These are phyloP conservation scores for Macquaria ambigua DNA, from an alignment of 2,113 vertebrate species.

Conservation along the genomic window DNA sequence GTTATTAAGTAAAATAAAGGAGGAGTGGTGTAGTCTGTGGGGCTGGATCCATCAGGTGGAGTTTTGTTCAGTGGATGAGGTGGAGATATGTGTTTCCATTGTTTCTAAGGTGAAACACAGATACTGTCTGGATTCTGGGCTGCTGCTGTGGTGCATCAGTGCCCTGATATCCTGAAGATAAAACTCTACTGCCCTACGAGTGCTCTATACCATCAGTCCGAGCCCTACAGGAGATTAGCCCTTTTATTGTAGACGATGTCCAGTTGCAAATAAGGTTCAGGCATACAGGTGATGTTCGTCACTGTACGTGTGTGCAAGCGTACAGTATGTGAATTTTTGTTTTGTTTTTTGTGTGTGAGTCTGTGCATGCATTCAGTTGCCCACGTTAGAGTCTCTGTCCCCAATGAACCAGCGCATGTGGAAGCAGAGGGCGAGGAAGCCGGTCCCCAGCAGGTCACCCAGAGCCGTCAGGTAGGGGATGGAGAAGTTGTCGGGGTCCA, in stretches of 20 bases:
- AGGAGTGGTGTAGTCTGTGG: conserved; percentile 43
- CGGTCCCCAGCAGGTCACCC: conserved; percentile 97
- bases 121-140: not conserved
- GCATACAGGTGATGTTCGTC: conserved; percentile 5
- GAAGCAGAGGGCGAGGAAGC: conserved; percentile 97
- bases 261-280: conserved; percentile 31
- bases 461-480: conserved; percentile 98
- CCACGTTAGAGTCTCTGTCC: conserved; percentile 92
- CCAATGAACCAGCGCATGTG: conserved; percentile 97
- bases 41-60: conserved; percentile 15
- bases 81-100: conserved; percentile 22
- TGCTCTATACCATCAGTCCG: conserved; percentile 28
- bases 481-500: conserved; percentile 99
- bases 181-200: conserved; percentile 4
- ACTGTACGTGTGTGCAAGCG: conserved; percentile 25
- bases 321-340: conserved; percentile 15
- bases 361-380: conserved; percentile 85
- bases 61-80: conserved; percentile 34
- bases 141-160: conserved; percentile 26
- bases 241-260: conserved; percentile 47
- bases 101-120: conserved; percentile 31
- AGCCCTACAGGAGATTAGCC: conserved; percentile 64
- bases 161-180: conserved; percentile 46
- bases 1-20: conserved; percentile 65
- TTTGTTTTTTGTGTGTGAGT: not conserved